Evolutionary conservation across 2,113 vertebrate species (phyloP).

Genomic region (Salvelinus alpinus): DNA sequence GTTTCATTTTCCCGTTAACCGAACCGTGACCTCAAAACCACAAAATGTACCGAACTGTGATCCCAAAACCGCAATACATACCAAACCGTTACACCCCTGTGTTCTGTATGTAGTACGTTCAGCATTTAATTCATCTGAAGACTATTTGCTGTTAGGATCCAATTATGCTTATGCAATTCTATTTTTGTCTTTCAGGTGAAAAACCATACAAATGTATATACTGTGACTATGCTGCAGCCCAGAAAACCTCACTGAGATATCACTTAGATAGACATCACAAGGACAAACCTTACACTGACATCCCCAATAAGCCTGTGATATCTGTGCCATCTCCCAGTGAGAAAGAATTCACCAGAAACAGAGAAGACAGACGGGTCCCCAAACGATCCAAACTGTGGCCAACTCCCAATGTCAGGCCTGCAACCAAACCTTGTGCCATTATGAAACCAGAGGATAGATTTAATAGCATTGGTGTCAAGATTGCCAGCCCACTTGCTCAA

Average conservation of each 20-base stretch:
- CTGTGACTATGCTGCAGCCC: slow-evolving; percentile 94
- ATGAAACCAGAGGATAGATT: slow-evolving; percentile 33
- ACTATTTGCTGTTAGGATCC: background rate
- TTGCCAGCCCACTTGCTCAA: slow-evolving; percentile 26
- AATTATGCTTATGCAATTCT: background rate
- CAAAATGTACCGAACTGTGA: too few species aligned
- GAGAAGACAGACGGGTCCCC: slow-evolving; percentile 39
- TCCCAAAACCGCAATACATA: too few species aligned
- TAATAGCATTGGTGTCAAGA: slow-evolving; percentile 14
- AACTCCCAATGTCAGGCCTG: slow-evolving; percentile 32
- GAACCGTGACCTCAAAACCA: too few species aligned
- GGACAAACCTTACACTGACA: slow-evolving; percentile 75
- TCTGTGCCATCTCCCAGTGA: slow-evolving; percentile 38
- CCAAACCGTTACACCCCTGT: background rate
- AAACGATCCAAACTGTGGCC: slow-evolving; percentile 76
- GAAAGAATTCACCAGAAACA: slow-evolving; percentile 35
- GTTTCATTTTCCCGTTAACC: too few species aligned
- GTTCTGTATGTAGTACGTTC: background rate
- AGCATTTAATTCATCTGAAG: background rate
- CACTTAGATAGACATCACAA: slow-evolving; percentile 94
- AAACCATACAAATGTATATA: slow-evolving; percentile 96
- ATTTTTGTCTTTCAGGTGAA: slow-evolving; percentile 78
- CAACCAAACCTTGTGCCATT: background rate
- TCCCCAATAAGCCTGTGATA: slow-evolving; percentile 54
- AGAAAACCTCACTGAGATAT: slow-evolving; percentile 95